Conservation (phyloP, 2,113 vertebrate genomes). For the Eptesicus fuscus region DNA sequence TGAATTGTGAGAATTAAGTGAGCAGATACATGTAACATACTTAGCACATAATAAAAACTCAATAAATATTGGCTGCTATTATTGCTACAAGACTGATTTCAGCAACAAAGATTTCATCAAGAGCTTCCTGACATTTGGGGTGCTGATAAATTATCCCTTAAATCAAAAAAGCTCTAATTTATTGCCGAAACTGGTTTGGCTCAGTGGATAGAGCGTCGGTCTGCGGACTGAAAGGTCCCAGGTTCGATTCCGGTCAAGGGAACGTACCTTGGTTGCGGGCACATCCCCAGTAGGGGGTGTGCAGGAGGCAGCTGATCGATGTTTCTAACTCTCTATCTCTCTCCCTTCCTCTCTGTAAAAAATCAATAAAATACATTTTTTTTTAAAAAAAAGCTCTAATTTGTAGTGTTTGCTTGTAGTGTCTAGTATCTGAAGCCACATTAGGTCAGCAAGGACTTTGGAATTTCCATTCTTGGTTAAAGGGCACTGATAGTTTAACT, state of each 20-base stretch:
- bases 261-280: too few relatives aligned
- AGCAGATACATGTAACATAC: not conserved
- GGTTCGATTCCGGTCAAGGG: too few relatives aligned
- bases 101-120: not conserved
- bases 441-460: not conserved
- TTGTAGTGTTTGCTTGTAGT: not conserved
- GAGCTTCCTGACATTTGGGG: not conserved
- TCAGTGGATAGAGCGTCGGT: too few relatives aligned
- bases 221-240: too few relatives aligned
- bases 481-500: not conserved
- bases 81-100: not conserved
- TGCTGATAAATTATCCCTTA: not conserved
- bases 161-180: not conserved
- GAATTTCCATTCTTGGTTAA: not conserved
- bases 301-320: too few relatives aligned
- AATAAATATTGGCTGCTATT: not conserved
- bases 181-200: too few relatives aligned
- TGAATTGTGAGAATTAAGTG: not conserved
- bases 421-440: not conserved
- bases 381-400: not conserved
- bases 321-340: too few relatives aligned
- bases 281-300: too few relatives aligned
- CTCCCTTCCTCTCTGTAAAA: too few relatives aligned
- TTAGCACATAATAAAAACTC: not conserved
- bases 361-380: too few relatives aligned